Conservation (phyloP, 2,797 vertebrate species). For the Poeciliopsis turneri region DNA sequence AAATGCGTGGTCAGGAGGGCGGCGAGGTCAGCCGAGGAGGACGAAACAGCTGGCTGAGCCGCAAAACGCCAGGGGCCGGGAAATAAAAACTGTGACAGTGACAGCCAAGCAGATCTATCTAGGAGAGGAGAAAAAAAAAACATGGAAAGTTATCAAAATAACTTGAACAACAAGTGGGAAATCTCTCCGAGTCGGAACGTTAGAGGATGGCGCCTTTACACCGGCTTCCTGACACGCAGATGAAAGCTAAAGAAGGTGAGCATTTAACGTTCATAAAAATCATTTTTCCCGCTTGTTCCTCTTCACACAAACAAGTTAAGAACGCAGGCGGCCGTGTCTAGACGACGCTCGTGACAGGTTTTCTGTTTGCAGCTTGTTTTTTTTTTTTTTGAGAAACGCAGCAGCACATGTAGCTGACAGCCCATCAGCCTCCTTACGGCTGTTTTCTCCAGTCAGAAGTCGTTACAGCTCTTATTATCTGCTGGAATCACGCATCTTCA, state of each 20-base stretch:
- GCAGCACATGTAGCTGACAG: constrained; percentile 27
- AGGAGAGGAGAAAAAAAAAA: constrained; percentile 1
- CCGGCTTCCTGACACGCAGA: neutral
- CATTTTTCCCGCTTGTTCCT: constrained; percentile 16
- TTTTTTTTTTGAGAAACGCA: constrained; percentile 6
- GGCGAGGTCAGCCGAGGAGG: constrained; percentile 13
- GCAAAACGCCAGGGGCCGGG: constrained; percentile 30
- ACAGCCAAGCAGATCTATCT: constrained; percentile 25
- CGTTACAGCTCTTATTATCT: neutral
- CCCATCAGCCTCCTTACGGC: constrained; percentile 4
- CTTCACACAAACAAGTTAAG: constrained; percentile 18
- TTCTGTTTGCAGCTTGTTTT: neutral
- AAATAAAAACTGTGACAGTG: neutral
- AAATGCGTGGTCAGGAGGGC: constrained; percentile 19
- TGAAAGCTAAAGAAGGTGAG: constrained; percentile 25
- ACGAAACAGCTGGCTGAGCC: constrained; percentile 18
- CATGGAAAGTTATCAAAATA: constrained; percentile 32
- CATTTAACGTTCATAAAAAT: constrained; percentile 49
- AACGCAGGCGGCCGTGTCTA: neutral
- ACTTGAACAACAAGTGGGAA: constrained; percentile 8
- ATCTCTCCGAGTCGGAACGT: constrained; percentile 27
- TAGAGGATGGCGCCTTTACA: constrained; percentile 19
- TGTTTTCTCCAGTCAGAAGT: constrained; percentile 15
- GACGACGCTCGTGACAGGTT: constrained; percentile 16
- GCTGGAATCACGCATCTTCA: constrained; percentile 18